Evolutionary conservation across 2,113 vertebrate species (phyloP).

Genomic region (Semicossyphus pulcher): DNA sequence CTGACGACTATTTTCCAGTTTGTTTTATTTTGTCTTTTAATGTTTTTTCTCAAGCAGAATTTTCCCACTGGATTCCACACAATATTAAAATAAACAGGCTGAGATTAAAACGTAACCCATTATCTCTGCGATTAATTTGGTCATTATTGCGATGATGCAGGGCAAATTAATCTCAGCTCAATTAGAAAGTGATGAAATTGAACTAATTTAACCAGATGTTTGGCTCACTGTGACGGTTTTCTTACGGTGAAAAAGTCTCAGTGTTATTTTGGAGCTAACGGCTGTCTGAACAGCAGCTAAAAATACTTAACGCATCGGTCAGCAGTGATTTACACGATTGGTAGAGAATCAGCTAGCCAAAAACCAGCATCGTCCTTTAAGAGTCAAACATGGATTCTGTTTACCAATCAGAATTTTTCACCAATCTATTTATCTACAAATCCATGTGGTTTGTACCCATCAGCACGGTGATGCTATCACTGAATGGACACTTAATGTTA

Average conservation of each 20-base stretch:
- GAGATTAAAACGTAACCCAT: too few species aligned
- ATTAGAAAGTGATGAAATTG: too few species aligned
- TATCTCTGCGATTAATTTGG: background rate
- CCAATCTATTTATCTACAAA: constrained; percentile 41
- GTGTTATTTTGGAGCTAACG: too few species aligned
- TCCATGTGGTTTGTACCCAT: constrained; percentile 28
- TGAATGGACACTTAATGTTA: constrained; percentile 25
- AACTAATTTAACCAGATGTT: too few species aligned
- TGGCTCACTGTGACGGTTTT: background rate
- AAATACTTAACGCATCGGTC: background rate
- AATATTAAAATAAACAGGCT: too few species aligned
- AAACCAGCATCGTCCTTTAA: constrained; percentile 39
- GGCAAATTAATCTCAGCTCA: too few species aligned
- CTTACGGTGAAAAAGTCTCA: background rate
- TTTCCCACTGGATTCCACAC: background rate
- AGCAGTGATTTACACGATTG: constrained; percentile 1
- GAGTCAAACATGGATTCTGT: constrained; percentile 29
- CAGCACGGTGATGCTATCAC: constrained; percentile 16
- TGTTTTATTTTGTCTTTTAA: background rate
- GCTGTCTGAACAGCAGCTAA: background rate
- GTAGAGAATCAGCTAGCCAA: constrained; percentile 40
- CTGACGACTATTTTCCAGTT: background rate
- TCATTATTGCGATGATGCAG: background rate
- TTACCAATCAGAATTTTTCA: constrained; percentile 14
- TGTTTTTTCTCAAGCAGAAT: constrained; percentile 3